These are phyloP conservation scores for Astyanax mexicanus DNA, from an alignment of 2,797 vertebrate species.

Conservation along the genomic window DNA sequence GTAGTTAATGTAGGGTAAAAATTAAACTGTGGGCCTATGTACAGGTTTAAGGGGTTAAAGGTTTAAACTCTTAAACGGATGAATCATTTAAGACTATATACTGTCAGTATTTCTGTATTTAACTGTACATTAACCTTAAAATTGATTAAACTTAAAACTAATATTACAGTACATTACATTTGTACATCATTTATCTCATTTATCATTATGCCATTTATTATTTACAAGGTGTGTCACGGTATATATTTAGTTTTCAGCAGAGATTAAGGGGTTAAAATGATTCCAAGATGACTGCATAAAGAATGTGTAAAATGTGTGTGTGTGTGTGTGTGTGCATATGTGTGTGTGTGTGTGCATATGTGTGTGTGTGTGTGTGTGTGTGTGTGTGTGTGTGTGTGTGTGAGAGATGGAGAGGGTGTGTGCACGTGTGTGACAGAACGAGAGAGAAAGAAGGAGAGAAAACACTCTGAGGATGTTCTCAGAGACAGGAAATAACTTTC, in stretches of 20 bases:
- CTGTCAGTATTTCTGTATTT: too few species aligned
- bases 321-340: conserved; percentile 23
- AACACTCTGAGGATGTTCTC: conserved; percentile 50
- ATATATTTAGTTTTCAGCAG: too few species aligned
- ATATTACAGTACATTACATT: too few species aligned
- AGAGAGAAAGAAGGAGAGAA: conserved; percentile 31
- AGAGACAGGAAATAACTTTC: conserved; percentile 54
- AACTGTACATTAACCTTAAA: too few species aligned
- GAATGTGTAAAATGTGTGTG: conserved; percentile 32
- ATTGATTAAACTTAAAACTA: too few species aligned
- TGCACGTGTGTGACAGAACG: conserved; percentile 26
- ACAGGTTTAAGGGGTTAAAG: background rate
- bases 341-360: conserved; percentile 14
- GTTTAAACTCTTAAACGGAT: too few species aligned
- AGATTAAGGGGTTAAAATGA: conserved; percentile 24
- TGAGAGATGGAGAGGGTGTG: too few species aligned
- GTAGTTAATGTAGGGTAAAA: background rate
- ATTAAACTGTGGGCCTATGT: background rate
- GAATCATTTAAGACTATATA: too few species aligned
- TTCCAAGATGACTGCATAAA: conserved; percentile 24
- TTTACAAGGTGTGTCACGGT: too few species aligned
- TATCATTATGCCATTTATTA: too few species aligned
- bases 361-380: conserved; percentile 31
- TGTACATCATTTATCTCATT: too few species aligned
- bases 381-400: conserved; percentile 21